Evolutionary conservation across 2,113 vertebrate species (phyloP), one percentile per base, ranked within the genome.

Genomic region (Cnemophilus loriae): DNA sequence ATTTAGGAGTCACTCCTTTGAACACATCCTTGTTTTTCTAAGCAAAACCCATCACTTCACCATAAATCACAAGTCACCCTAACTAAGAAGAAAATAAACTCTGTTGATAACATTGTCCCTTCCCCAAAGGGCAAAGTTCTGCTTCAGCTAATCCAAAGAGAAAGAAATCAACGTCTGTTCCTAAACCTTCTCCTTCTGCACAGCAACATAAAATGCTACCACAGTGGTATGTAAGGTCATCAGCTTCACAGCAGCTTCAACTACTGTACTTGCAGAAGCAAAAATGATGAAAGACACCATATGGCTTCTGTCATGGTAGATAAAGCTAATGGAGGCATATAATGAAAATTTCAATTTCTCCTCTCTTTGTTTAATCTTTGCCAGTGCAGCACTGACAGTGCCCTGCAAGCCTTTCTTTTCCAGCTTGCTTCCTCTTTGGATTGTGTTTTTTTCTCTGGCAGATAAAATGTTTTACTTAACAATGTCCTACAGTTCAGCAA

Each of bases 271-370:
- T 81, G 94, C 47, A 96, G 87, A 93, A 94, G 87, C 55, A 96
- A 94, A 96, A 96, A 95, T 47, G 69, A 96, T 96, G 77, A 96
- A 95, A 96, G 95, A 93, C 67, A 95, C 93, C 86, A 96, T 95
- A 96, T 95, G 96, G 82, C 95, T 96, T 95, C 87, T 92, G 77
- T 97, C 92, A 97, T 59, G 87, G 96, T 81, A 93, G 77, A 97
- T 85, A 95, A 93, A 96, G 84, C 69, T 94, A 96, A 93, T 59
- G 59, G 76, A 96, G 53, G 92, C 77, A 92, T 82, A 47, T 56
- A 91, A 91, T 77, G 90, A 97, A 96, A 96, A 95, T 94, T 70
- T 91, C 56, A 84, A 35, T 96, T 94, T 86, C 92, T 70, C 75
- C 79, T 93, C 39, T 55, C 90, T 93, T 80, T 88, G 56, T 84